Base-by-base conservation (phyloP, 2,797 vertebrate genomes). In the Argyrosomus regius region DNA sequence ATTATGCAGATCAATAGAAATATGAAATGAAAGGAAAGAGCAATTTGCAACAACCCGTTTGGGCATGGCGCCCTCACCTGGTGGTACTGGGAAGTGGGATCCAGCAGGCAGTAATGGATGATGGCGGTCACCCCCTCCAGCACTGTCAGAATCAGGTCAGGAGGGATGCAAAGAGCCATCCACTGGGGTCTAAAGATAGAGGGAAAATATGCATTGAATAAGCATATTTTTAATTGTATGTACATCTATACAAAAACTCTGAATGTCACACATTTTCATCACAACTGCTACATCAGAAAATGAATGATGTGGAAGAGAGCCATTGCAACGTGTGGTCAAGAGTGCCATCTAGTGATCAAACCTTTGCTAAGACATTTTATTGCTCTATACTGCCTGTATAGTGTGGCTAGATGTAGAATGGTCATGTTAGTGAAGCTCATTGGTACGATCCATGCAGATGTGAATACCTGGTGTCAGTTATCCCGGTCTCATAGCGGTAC, bases 41-140 rank as follows among this genome's bases (percentile, higher is more conserved):
- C 4, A 56, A 20, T 45, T 59, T 73, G 24, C 10, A 43, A 7
- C 35, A 54, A 68, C 41, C 6, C n/a, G 3, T 49, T 65, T 77
- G 57, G 74, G 56, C 13, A 52, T 18, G 45, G 77, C 48, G 64
- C 84, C 59, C 94, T 96, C 95, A 99, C 98, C 96, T 99, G 98
- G 93, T 99, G 97, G 91, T 99, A 99, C 64, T 99, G 98, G 0
- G 97, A 97, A 69, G 97, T 96, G 31, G 98, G 97, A 94, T 99
- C 98, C 86, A 99, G 93, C 49, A 99, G 95, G 82, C 98, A 99
- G 88, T 99, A 99, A 92, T 99, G 98, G 92, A 99, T 99, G 87
- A 99, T 97, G 77, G 97, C 96, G 6, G 98, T 99, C 79, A 99
- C 94, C 28, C 98, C 98, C 90, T 99, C 98, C 82, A 99, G 93